Percentiles rank a stretch among this genome's conserved stretches.
phyloP scores from a whole-genome alignment of 2,113 vertebrate species.

The Scomber scombrus region DNA sequence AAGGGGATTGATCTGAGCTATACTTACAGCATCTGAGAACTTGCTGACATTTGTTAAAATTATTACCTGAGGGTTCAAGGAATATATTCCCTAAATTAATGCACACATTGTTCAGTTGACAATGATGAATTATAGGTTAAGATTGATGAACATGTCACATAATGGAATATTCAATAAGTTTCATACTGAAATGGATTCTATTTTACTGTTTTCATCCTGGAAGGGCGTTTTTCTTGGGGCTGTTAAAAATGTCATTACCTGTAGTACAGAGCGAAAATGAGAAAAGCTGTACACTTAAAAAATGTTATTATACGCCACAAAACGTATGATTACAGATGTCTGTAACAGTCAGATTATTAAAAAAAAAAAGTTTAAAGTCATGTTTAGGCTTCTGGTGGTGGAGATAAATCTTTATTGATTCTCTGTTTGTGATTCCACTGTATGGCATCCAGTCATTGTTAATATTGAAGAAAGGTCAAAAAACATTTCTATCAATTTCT shows the following conservation, averaged over 20 bases:
- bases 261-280: not conserved
- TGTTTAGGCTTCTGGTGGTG: too few species aligned
- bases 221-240: not conserved
- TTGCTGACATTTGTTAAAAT: conserved; percentile 71
- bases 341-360: too few species aligned
- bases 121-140: conserved; percentile 62
- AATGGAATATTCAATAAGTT: conserved; percentile 62
- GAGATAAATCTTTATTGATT: too few species aligned
- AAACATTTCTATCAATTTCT: too few species aligned
- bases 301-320: not conserved
- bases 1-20: conserved; percentile 53
- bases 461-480: too few species aligned
- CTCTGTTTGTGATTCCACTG: too few species aligned
- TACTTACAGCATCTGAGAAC: conserved; percentile 44
- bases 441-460: too few species aligned
- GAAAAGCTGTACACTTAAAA: not conserved
- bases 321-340: not conserved
- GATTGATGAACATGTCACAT: conserved; percentile 60
- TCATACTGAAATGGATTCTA: conserved; percentile 18
- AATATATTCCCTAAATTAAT: conserved; percentile 63
- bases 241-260: not conserved
- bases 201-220: conserved; percentile 38
- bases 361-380: too few species aligned
- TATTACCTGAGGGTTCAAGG: conserved; percentile 41
- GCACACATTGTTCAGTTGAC: conserved; percentile 53